phyloP scores from a whole-genome alignment of 2,888 invertebrate species.

The Orthonychiurus folsomi region DNA sequence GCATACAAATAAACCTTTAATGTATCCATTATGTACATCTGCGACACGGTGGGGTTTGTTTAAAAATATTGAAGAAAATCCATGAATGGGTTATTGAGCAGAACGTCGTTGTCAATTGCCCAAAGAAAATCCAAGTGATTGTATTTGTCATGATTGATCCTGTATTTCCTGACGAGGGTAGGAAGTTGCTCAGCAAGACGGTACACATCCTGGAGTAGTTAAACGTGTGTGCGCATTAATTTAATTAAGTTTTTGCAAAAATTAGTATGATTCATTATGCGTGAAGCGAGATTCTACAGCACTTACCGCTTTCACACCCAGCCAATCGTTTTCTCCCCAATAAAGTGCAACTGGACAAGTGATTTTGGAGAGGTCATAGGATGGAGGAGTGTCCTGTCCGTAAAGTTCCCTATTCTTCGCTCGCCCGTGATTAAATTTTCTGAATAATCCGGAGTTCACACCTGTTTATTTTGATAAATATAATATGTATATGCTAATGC shows the following conservation, averaged over 20 bases:
- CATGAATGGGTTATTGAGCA: too few species aligned
- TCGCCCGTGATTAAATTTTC: conserved; percentile 48
- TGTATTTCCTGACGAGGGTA: not conserved
- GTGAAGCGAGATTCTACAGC: too few species aligned
- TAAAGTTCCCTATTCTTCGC: conserved; percentile 26
- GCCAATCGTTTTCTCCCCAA: conserved; percentile 42
- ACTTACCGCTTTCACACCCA: conserved; percentile 25
- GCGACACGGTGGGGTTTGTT: too few species aligned
- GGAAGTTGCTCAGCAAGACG: conserved; percentile 1
- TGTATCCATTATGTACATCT: too few species aligned
- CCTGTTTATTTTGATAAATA: too few species aligned
- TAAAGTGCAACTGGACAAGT: conserved; percentile 41
- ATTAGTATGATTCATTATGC: too few species aligned
- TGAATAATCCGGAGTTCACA: conserved; percentile 48
- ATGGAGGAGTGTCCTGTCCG: conserved; percentile 31
- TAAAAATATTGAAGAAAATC: too few species aligned
- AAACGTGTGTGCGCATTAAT: conserved; percentile 46
- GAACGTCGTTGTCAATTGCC: too few species aligned
- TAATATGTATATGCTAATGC: conserved; percentile 44
- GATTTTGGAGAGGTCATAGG: conserved; percentile 30
- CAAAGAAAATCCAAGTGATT: too few species aligned
- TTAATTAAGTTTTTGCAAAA: too few species aligned
- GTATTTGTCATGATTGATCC: too few species aligned
- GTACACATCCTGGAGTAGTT: conserved; percentile 43
- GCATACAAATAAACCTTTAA: too few species aligned